These are phyloP conservation scores for Corythornis leucogaster DNA, from an alignment of 2,797 vertebrate genomes.

Conservation along the genomic window DNA sequence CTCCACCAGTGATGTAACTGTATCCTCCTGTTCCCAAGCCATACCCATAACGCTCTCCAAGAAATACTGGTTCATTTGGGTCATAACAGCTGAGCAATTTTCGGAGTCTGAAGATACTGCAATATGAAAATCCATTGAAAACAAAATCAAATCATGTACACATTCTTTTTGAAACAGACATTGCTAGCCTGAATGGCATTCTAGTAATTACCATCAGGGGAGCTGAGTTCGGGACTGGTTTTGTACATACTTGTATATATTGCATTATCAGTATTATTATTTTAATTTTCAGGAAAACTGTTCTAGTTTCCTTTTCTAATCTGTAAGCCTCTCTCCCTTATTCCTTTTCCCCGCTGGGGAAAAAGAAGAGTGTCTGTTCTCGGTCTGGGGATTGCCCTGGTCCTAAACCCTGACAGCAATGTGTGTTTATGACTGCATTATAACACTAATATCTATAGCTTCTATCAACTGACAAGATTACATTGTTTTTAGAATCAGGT, in stretches of 20 bases:
- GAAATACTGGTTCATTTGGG: conserved; percentile 85
- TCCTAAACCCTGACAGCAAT: too few relatives aligned
- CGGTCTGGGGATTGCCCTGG: too few relatives aligned
- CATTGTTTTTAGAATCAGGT: not conserved
- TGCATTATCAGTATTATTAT: too few relatives aligned
- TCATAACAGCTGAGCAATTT: conserved; percentile 93
- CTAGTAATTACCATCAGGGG: not conserved
- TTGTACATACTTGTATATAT: too few relatives aligned
- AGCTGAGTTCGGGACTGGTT: too few relatives aligned
- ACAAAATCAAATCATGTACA: not conserved
- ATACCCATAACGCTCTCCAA: conserved; percentile 95
- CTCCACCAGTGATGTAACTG: conserved; percentile 96
- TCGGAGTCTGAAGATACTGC: conserved; percentile 89
- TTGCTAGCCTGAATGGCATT: not conserved
- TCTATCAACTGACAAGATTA: not conserved
- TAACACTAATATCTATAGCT: not conserved
- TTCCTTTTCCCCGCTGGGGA: too few relatives aligned
- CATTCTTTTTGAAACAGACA: not conserved
- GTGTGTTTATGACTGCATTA: not conserved
- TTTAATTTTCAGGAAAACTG: too few relatives aligned
- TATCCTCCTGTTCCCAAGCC: conserved; percentile 94
- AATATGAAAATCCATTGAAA: not conserved
- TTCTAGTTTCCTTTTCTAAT: too few relatives aligned
- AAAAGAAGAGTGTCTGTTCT: too few relatives aligned
- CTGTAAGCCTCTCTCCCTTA: too few relatives aligned